These are phyloP conservation scores for Morpho achilles DNA, from an alignment of 2,888 invertebrate species.

Conservation along the genomic window DNA sequence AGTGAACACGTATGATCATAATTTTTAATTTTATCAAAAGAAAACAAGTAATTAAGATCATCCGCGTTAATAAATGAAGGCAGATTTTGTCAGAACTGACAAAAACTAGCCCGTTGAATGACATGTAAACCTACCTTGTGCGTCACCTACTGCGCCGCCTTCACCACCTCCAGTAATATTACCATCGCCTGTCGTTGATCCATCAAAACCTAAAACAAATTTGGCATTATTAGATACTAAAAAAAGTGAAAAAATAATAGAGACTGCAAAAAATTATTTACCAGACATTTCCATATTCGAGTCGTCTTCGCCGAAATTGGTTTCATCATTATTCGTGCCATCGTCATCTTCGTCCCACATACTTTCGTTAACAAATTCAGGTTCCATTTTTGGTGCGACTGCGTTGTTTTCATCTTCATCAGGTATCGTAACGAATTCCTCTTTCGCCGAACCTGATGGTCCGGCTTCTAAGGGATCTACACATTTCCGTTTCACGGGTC, in stretches of 20 bases:
- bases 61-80: slow-evolving; percentile 25
- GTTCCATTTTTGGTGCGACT: slow-evolving; percentile 83
- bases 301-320: slow-evolving; percentile 82
- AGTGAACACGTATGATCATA: slow-evolving; percentile 37
- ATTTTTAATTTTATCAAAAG: neutral
- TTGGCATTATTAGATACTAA: neutral
- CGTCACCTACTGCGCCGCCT: slow-evolving; percentile 77
- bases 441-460: slow-evolving; percentile 76
- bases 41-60: slow-evolving; percentile 26
- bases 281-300: slow-evolving; percentile 82
- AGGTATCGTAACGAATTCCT: slow-evolving; percentile 75
- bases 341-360: slow-evolving; percentile 81
- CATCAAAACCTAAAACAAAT: slow-evolving; percentile 63
- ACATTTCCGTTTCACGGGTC: slow-evolving; percentile 77
- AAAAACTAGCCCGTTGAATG: slow-evolving; percentile 26
- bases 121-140: slow-evolving; percentile 76
- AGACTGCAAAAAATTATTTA: slow-evolving; percentile 33
- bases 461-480: slow-evolving; percentile 82
- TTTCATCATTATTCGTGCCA: slow-evolving; percentile 81
- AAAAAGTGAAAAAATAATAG: neutral
- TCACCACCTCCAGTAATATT: slow-evolving; percentile 72
- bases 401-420: slow-evolving; percentile 77
- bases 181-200: slow-evolving; percentile 72
- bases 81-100: slow-evolving; percentile 26
- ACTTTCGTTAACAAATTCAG: slow-evolving; percentile 82